These are phyloP conservation scores for Gastrophysa polygoni DNA, from an alignment of 2,888 invertebrate genomes.

Conservation along the genomic window DNA sequence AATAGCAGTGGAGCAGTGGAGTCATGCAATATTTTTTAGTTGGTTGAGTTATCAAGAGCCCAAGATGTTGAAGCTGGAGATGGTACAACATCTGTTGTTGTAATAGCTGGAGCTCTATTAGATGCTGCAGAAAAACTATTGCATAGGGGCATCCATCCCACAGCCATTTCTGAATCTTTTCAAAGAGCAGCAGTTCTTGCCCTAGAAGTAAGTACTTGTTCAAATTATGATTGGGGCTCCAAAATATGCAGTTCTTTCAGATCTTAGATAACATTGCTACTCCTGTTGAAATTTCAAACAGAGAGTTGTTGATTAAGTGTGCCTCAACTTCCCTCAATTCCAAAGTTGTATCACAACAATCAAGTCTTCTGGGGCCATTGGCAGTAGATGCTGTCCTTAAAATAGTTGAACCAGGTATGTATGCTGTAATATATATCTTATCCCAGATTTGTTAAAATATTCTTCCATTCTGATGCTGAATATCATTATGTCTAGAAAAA, in stretches of 20 bases:
- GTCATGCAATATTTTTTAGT: conserved; percentile 60
- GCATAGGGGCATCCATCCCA: conserved; percentile 95
- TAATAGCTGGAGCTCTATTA: conserved; percentile 93
- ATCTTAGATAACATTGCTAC: conserved; percentile 85
- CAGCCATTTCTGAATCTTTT: conserved; percentile 96
- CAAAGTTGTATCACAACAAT: conserved; percentile 98
- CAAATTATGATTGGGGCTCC: background rate
- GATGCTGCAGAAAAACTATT: conserved; percentile 94
- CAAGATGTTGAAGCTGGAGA: conserved; percentile 99
- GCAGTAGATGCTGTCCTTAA: conserved; percentile 96
- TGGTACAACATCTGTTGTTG: conserved; percentile 98
- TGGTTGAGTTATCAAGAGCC: conserved; percentile 97
- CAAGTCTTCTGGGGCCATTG: conserved; percentile 91
- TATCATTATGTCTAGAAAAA: too few relatives aligned
- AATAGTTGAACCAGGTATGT: conserved; percentile 69
- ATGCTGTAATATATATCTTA: too few relatives aligned
- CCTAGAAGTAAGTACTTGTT: conserved; percentile 59
- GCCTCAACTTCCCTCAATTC: conserved; percentile 99
- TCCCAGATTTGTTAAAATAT: too few relatives aligned
- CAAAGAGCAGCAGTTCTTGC: conserved; percentile 83
- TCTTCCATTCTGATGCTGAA: too few relatives aligned
- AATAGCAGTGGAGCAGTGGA: too few relatives aligned
- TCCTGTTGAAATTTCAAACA: conserved; percentile 84
- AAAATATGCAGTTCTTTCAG: conserved; percentile 30
- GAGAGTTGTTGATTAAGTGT: conserved; percentile 86